Conservation (phyloP, 2,888 invertebrate species). For the Polyommatus iphigenia region DNA sequence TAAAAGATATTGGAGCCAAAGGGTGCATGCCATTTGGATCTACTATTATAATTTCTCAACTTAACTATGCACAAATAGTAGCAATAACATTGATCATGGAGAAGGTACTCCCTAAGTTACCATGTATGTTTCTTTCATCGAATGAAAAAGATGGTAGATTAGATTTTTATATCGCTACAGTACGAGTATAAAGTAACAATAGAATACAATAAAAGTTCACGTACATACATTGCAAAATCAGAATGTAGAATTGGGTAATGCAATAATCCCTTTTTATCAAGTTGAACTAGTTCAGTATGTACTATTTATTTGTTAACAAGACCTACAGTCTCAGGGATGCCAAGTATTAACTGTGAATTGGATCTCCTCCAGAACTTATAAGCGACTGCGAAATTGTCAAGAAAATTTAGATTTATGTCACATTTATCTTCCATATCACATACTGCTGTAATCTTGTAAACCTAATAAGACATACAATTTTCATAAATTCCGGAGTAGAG, state of each 20-base stretch:
- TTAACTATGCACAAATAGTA: background rate
- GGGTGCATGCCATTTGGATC: background rate
- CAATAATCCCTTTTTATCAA: background rate
- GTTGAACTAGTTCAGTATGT: conserved; percentile 6
- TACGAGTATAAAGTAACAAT: background rate
- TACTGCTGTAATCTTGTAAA: background rate
- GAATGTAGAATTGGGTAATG: background rate
- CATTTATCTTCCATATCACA: background rate
- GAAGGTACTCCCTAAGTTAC: background rate
- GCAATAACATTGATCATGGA: background rate
- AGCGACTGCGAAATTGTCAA: conserved; percentile 24
- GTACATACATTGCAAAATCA: background rate
- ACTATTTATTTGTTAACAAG: conserved; percentile 25
- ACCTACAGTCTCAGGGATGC: background rate
- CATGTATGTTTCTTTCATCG: no score
- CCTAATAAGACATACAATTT: background rate
- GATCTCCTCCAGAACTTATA: conserved; percentile 22
- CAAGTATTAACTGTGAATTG: conserved; percentile 30
- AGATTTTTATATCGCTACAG: background rate
- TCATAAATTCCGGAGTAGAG: background rate
- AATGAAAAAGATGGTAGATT: background rate
- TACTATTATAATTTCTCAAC: background rate
- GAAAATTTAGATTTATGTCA: conserved; percentile 26
- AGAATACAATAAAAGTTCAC: background rate
- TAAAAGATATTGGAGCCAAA: conserved; percentile 14